Percentiles rank a stretch among this genome's conserved stretches.
Evolutionary conservation across 2,797 vertebrate genomes (phyloP).

Genomic region (Eulemur rubriventer): DNA sequence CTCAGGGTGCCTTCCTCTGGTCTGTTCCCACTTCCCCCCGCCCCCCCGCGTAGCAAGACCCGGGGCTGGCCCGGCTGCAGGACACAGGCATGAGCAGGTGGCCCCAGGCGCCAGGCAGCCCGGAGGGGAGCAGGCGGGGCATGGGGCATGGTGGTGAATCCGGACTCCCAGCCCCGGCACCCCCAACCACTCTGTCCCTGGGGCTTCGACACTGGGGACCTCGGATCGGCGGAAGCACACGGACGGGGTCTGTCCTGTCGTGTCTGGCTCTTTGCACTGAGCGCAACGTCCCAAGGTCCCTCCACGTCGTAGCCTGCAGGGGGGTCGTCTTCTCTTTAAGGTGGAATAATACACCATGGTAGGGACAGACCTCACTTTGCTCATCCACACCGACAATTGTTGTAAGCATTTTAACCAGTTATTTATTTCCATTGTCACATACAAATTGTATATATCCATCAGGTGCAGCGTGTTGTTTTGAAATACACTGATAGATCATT

Average conservation of each 20-base stretch:
- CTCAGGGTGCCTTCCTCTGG: accelerated
- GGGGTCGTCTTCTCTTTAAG: not conserved
- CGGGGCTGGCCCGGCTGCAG: accelerated
- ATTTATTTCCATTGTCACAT: not conserved
- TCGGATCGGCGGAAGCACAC: accelerated
- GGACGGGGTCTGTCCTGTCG: not conserved
- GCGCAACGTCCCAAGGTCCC: accelerated
- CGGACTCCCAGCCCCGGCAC: not conserved
- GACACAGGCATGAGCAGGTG: not conserved
- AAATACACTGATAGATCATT: not conserved
- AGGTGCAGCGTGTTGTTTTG: not conserved
- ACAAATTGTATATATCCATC: not conserved
- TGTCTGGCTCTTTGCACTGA: accelerated
- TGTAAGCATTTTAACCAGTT: not conserved
- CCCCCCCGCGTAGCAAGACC: not conserved
- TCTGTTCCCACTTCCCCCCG: accelerated
- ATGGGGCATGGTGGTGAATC: not conserved
- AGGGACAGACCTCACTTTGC: accelerated
- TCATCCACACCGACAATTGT: accelerated
- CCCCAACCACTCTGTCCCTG: not conserved
- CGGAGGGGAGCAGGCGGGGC: too few species aligned
- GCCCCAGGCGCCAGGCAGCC: not conserved
- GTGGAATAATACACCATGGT: not conserved
- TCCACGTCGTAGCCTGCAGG: accelerated
- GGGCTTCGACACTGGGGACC: accelerated